Base-by-base conservation (phyloP, 2,113 vertebrate genomes). In the Parus major region DNA sequence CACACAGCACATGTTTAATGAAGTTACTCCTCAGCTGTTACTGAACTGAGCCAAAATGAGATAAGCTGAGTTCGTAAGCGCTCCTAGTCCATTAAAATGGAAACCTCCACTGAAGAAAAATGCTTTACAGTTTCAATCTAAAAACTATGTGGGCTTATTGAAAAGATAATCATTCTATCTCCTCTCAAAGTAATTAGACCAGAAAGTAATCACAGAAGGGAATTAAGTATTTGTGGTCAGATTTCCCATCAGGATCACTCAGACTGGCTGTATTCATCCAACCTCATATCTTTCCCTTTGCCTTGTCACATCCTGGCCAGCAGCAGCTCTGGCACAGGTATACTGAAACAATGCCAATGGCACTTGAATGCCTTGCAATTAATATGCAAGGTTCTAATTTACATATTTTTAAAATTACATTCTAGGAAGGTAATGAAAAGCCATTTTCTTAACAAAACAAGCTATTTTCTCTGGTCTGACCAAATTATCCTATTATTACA, bases 1-100 rank as follows among this genome's bases (percentile, higher is more conserved):
- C 87, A 90, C 87, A 76, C 65, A 91, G 82, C 68, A 82, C 88
- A 84, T 47, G n/a, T 61, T 90, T 95, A 94, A 90, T 93, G 88
- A 85, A 92, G 85, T 90, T 86, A 55, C 71, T 88, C 79, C 82
- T 96, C 88, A 86, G 90, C 92, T 72, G 82, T 53, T 76, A 70
- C 75, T 94, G 86, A 92, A 22, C 60, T 59, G 69, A 96, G 90
- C 78, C 90, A 94, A 84, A 92, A 78, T 44, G 49, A 71, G 72
- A 88, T 49, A 81, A 73, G 69, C 82, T 66, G 89, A 82, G 82
- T 71, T 60, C 3, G 4, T 56, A 71, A 89, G 82, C 50, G 46
- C 36, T 86, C 70, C 79, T 57, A 20, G 46, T 59, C 90, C 47
- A 66, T 96, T 92, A 77, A 94, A 80, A 75, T 73, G 71, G 78